Conservation (phyloP, 2,888 invertebrate species). For the Pomacea canaliculata region DNA sequence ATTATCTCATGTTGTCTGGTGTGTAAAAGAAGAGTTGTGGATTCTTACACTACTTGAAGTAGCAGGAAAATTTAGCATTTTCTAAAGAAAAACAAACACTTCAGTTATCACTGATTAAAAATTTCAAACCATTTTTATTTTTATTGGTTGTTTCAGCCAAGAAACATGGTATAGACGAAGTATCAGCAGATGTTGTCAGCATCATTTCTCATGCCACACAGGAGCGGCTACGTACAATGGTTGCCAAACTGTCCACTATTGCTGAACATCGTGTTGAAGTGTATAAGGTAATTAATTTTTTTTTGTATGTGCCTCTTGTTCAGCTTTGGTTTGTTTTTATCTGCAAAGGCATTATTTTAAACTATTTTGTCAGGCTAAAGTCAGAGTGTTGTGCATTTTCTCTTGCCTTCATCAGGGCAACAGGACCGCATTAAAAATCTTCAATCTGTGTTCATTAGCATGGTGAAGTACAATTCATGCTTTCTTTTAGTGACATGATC, state of each 20-base stretch:
- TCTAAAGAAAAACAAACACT: too few species aligned
- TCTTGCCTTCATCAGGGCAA: background rate
- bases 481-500: too few species aligned
- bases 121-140: background rate
- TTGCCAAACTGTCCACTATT: conserved; percentile 91
- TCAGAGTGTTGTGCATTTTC: background rate
- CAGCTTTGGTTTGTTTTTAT: background rate
- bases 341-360: background rate
- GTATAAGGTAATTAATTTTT: conserved; percentile 78
- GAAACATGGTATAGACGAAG: conserved; percentile 85
- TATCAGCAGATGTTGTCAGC: conserved; percentile 86
- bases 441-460: background rate
- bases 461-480: too few species aligned
- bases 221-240: conserved; percentile 89
- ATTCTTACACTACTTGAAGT: too few species aligned
- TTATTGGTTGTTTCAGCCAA: conserved; percentile 70
- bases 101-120: background rate
- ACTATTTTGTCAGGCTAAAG: background rate
- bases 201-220: conserved; percentile 94
- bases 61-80: too few species aligned
- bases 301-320: background rate
- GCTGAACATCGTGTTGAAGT: conserved; percentile 96
- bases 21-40: too few species aligned
- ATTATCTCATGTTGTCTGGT: too few species aligned
- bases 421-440: background rate